Conservation (phyloP, 2,888 invertebrate genomes). For the Leucophenga maculata region DNA sequence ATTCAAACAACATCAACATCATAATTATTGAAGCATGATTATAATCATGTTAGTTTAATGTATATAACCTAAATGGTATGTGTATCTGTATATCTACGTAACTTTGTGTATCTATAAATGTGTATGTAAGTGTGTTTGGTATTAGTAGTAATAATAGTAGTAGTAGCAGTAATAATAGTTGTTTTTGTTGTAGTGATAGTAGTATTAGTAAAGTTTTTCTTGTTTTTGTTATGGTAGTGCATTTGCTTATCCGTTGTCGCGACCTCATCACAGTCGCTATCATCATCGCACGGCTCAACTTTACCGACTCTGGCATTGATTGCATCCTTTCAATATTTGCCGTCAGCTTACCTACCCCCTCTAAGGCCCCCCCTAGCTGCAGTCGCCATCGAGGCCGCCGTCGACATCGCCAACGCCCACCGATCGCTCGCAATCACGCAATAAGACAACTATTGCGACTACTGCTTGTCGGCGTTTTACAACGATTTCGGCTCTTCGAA, state of each 20-base stretch:
- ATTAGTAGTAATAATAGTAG: slow-evolving; percentile 14
- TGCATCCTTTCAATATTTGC: slow-evolving; percentile 11
- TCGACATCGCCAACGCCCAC: slow-evolving; percentile 21
- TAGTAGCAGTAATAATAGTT: slow-evolving; percentile 36
- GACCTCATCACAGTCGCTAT: slow-evolving; percentile 25
- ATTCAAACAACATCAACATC: slow-evolving; percentile 22
- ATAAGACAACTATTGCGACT: slow-evolving; percentile 72
- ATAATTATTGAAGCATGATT: slow-evolving; percentile 9
- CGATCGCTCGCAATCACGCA: slow-evolving; percentile 68
- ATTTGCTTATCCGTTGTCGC: slow-evolving; percentile 21
- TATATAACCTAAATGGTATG: background rate
- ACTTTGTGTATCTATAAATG: slow-evolving; percentile 34
- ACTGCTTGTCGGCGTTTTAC: slow-evolving; percentile 70
- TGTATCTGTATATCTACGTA: slow-evolving; percentile 4
- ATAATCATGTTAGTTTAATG: too few species aligned
- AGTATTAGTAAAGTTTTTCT: background rate
- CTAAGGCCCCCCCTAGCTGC: slow-evolving; percentile 22
- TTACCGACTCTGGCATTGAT: too few species aligned
- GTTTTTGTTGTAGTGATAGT: slow-evolving; percentile 12
- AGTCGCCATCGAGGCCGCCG: slow-evolving; percentile 41
- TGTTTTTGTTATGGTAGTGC: slow-evolving; percentile 39
- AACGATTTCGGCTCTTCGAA: slow-evolving; percentile 70
- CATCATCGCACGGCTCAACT: too few species aligned
- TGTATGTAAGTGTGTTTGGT: slow-evolving; percentile 31
- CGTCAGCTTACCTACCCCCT: too few species aligned